phyloP scores from a whole-genome alignment of 2,113 vertebrate species.

The Eupsittula cactorum region DNA sequence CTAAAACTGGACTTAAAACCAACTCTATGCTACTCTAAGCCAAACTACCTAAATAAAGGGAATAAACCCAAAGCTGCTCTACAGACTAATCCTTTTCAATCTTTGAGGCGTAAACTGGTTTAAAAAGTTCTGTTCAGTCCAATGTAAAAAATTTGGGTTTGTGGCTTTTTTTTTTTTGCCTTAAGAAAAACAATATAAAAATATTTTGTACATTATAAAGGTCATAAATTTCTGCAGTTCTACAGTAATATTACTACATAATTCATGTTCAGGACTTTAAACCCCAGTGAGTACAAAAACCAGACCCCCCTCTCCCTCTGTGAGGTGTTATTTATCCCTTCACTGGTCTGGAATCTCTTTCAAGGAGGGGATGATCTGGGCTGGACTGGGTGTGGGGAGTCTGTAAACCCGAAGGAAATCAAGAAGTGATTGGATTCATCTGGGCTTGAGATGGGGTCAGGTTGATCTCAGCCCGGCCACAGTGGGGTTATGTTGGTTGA shows the following conservation, averaged over 20 bases:
- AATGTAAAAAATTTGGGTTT: slow-evolving; percentile 63
- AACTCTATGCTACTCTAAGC: not conserved
- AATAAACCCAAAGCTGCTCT: slow-evolving; percentile 4
- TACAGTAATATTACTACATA: slow-evolving; percentile 57
- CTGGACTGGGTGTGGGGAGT: not conserved
- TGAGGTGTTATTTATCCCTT: not conserved
- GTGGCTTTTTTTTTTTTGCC: slow-evolving; percentile 14
- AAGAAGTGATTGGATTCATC: not conserved
- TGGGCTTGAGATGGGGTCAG: not conserved
- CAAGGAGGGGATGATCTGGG: not conserved
- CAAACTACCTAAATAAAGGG: not conserved
- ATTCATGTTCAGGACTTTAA: slow-evolving; percentile 56
- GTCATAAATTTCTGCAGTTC: slow-evolving; percentile 48
- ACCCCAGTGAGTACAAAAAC: slow-evolving; percentile 44
- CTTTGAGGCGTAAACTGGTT: slow-evolving; percentile 56
- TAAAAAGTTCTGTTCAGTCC: slow-evolving; percentile 70
- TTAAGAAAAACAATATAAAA: slow-evolving; percentile 76
- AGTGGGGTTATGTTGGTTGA: not conserved
- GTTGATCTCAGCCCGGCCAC: not conserved
- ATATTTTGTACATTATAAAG: slow-evolving; percentile 74
- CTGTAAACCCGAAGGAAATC: not conserved
- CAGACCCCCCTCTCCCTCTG: not conserved
- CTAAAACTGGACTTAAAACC: slow-evolving; percentile 18
- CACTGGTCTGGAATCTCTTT: not conserved
- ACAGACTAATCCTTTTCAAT: not conserved